phyloP scores from a whole-genome alignment of 2,888 invertebrate species.

The Pyrrhosoma nymphula region DNA sequence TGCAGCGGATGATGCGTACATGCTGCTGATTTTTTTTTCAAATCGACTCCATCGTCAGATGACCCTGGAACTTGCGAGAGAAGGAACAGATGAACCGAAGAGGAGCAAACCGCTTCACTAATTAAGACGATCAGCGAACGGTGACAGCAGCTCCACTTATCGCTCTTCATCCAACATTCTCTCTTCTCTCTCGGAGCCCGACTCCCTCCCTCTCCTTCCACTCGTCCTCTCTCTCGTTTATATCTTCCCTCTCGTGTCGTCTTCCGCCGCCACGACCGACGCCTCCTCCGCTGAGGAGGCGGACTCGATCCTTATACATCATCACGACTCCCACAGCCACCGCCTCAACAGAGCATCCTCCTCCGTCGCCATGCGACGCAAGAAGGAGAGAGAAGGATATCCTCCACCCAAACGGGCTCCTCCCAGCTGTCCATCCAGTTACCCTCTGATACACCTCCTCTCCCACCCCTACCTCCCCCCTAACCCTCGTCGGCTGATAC shows the following conservation, averaged over 20 bases:
- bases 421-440: background rate
- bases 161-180: background rate
- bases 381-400: too few relatives aligned
- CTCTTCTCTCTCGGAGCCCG: background rate
- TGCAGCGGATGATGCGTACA: background rate
- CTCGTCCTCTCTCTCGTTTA: background rate
- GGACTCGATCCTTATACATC: background rate
- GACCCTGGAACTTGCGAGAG: background rate
- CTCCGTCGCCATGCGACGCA: too few relatives aligned
- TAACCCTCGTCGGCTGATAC: conserved; percentile 19
- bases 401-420: too few relatives aligned
- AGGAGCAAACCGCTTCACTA: background rate
- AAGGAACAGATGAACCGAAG: background rate
- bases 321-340: background rate
- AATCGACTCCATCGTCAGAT: background rate
- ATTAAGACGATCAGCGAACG: conserved; percentile 56
- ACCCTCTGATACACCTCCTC: background rate
- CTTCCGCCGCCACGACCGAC: background rate
- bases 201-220: background rate
- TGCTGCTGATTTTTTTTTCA: background rate
- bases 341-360: too few relatives aligned
- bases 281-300: background rate
- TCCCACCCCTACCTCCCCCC: background rate
- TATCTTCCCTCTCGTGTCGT: background rate
- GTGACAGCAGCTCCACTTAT: conserved; percentile 11